Percentiles rank a stretch among this genome's conserved stretches.
These are phyloP conservation scores for Pangasius mekongensis DNA, from an alignment of 2,797 vertebrate species.

Conservation along the genomic window DNA sequence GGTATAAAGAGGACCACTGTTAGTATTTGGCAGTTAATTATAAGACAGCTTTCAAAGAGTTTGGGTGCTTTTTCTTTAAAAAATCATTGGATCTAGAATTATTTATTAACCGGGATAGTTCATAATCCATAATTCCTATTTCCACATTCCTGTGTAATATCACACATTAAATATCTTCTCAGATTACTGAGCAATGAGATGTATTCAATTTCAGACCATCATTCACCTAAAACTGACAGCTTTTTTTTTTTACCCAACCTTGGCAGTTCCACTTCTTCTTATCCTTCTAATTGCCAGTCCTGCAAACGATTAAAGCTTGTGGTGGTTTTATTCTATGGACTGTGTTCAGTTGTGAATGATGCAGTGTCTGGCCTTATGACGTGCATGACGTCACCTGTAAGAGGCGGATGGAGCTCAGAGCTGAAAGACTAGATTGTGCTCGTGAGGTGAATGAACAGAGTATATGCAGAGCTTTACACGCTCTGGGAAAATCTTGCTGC, in stretches of 20 bases:
- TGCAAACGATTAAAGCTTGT: slow-evolving; percentile 14
- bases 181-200: background rate
- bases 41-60: no score
- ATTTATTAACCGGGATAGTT: background rate
- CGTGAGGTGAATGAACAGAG: slow-evolving; percentile 49
- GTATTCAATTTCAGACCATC: background rate
- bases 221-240: background rate
- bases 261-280: background rate
- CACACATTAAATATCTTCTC: background rate
- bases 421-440: slow-evolving; percentile 56
- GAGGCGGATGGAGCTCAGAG: slow-evolving; percentile 13
- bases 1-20: background rate
- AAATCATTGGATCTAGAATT: background rate
- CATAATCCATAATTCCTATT: background rate
- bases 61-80: no score
- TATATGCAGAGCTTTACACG: slow-evolving; percentile 39
- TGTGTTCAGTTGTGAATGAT: slow-evolving; percentile 37
- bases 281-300: background rate
- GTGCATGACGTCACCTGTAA: slow-evolving; percentile 43
- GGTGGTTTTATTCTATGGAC: slow-evolving; percentile 27
- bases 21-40: background rate
- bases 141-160: background rate
- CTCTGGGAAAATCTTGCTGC: slow-evolving; percentile 27
- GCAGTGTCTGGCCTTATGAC: slow-evolving; percentile 34
- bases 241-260: background rate